Evolutionary conservation across 2,888 invertebrate species (phyloP).

Genomic region (Vannuccia rotundouncinata): DNA sequence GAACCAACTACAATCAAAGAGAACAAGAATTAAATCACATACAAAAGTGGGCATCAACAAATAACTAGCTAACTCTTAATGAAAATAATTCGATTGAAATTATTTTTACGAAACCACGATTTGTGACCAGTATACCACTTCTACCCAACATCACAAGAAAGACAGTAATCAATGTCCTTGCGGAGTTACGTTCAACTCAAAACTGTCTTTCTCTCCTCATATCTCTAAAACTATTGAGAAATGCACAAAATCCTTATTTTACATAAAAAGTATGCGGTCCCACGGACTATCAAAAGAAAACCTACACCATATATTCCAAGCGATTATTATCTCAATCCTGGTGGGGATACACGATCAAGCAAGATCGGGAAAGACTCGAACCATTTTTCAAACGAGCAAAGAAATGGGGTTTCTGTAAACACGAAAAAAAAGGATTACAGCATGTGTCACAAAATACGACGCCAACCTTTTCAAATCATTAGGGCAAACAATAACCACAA

Average conservation of each 20-base stretch:
- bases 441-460: constrained; percentile 21
- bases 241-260: not conserved
- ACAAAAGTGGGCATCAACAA: constrained; percentile 14
- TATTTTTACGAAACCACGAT: constrained; percentile 19
- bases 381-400: constrained; percentile 9
- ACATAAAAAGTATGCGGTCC: constrained; percentile 21
- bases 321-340: constrained; percentile 19
- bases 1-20: constrained; percentile 5
- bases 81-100: constrained; percentile 18
- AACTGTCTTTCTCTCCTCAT: constrained; percentile 6
- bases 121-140: constrained; percentile 23
- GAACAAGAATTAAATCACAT: constrained; percentile 24
- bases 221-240: too few relatives aligned
- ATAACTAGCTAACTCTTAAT: constrained; percentile 8
- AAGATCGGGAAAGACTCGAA: constrained; percentile 21
- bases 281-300: constrained; percentile 17
- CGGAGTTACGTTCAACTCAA: constrained; percentile 26
- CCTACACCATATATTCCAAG: constrained; percentile 14
- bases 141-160: constrained; percentile 20
- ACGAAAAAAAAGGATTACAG: constrained; percentile 9
- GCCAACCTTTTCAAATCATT: constrained; percentile 21
- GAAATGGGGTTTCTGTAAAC: constrained; percentile 21
- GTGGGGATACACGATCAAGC: constrained; percentile 7
- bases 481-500: constrained; percentile 13
- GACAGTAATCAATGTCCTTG: constrained; percentile 4